Evolutionary conservation across 2,113 vertebrate species (phyloP).

Genomic region (Leptocoma aspasia): DNA sequence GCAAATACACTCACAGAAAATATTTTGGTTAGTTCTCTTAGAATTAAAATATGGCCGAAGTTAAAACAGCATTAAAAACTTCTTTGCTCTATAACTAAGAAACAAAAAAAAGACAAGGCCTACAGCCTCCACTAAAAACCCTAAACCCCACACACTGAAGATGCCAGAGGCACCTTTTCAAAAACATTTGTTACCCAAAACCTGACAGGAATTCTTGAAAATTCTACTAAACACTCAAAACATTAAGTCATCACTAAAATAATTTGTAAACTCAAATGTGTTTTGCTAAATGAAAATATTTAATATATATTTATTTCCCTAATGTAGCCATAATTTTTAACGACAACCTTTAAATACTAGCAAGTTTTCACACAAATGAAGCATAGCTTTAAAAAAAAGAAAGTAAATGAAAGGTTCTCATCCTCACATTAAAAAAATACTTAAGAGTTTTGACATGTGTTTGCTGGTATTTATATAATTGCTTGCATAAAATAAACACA

Average conservation of each 20-base stretch:
- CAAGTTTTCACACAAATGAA: neutral
- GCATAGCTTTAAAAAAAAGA: neutral
- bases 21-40: neutral
- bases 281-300: neutral
- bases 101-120: neutral
- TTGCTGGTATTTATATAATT: neutral
- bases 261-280: neutral
- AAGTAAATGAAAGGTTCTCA: neutral
- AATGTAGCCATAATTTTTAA: neutral
- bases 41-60: neutral
- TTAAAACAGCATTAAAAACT: neutral
- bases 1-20: neutral
- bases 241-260: neutral
- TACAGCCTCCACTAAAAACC: neutral
- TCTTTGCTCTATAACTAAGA: neutral
- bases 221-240: neutral
- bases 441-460: neutral
- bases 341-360: neutral
- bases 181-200: neutral
- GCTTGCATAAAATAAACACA: neutral
- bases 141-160: accelerated
- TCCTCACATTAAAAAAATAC: neutral
- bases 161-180: neutral
- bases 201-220: neutral
- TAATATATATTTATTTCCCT: neutral